phyloP scores from a whole-genome alignment of 2,797 vertebrate genomes.

The Menidia menidia region DNA sequence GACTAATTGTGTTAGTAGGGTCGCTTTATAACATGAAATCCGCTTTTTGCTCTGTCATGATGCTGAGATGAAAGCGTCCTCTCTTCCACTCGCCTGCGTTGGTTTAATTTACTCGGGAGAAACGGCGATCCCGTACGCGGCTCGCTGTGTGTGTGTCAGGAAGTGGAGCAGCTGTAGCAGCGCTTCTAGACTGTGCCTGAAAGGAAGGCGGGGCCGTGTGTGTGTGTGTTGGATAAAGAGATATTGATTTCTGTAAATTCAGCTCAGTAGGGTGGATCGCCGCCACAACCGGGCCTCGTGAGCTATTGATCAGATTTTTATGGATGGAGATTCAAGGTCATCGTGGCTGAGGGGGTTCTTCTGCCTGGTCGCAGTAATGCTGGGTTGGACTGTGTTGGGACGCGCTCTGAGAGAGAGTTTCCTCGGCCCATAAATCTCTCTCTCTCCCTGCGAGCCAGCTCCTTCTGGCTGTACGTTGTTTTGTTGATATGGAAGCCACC shows the following conservation, averaged over 20 bases:
- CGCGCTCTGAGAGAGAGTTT: background rate
- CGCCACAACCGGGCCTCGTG: slow-evolving; percentile 57
- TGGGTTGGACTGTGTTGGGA: slow-evolving; percentile 19
- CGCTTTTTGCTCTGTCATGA: background rate
- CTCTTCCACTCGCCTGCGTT: slow-evolving; percentile 35
- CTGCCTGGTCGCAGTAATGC: slow-evolving; percentile 16
- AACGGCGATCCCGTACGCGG: slow-evolving; percentile 44
- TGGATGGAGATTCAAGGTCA: slow-evolving; percentile 77
- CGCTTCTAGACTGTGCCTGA: slow-evolving; percentile 66
- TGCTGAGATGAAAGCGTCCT: slow-evolving; percentile 28
- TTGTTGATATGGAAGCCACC: background rate
- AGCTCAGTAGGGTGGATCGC: slow-evolving; percentile 68
- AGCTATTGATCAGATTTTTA: slow-evolving; percentile 76
- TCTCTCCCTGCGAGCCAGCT: background rate
- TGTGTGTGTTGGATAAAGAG: slow-evolving; percentile 56
- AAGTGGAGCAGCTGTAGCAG: slow-evolving; percentile 73
- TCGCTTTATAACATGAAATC: slow-evolving; percentile 2
- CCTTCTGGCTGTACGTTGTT: background rate
- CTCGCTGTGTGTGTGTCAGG: slow-evolving; percentile 59
- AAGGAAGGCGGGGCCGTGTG: background rate
- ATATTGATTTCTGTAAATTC: slow-evolving; percentile 78
- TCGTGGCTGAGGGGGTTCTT: slow-evolving; percentile 59
- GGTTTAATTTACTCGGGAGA: slow-evolving; percentile 63
- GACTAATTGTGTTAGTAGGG: background rate
- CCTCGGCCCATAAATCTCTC: background rate